Evolutionary conservation across 2,888 invertebrate genomes (phyloP).

Genomic region (Cephus spinipes): DNA sequence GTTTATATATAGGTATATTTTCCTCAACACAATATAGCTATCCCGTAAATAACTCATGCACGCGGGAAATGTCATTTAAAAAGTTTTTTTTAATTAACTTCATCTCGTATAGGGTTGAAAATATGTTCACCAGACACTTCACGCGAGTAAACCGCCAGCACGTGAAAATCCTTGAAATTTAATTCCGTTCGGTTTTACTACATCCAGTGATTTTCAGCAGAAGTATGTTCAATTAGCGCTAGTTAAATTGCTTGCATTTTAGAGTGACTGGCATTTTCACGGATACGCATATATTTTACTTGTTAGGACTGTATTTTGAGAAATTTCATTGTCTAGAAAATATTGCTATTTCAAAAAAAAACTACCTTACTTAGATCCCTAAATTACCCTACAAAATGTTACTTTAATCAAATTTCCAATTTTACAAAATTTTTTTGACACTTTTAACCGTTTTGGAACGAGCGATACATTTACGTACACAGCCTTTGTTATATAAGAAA

Average conservation of each 20-base stretch:
- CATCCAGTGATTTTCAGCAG: background rate
- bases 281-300: background rate
- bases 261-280: background rate
- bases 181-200: background rate
- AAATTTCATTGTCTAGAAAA: background rate
- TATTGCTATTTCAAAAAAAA: background rate
- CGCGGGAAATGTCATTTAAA: background rate
- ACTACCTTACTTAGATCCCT: background rate
- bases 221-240: background rate
- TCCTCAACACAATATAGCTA: background rate
- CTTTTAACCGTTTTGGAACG: no score
- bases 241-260: background rate
- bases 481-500: no score
- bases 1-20: no score
- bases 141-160: background rate
- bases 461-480: no score
- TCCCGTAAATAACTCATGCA: background rate
- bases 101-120: background rate
- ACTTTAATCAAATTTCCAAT: no score
- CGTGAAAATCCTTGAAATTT: background rate
- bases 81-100: background rate
- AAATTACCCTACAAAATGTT: no score
- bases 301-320: background rate
- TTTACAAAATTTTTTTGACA: no score
- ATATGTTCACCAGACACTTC: background rate